A percentile compares a stretch with the other conserved stretches of the same genome.
Evolutionary conservation across 2,888 invertebrate species (phyloP).

Genomic region (Harpalus rufipes): DNA sequence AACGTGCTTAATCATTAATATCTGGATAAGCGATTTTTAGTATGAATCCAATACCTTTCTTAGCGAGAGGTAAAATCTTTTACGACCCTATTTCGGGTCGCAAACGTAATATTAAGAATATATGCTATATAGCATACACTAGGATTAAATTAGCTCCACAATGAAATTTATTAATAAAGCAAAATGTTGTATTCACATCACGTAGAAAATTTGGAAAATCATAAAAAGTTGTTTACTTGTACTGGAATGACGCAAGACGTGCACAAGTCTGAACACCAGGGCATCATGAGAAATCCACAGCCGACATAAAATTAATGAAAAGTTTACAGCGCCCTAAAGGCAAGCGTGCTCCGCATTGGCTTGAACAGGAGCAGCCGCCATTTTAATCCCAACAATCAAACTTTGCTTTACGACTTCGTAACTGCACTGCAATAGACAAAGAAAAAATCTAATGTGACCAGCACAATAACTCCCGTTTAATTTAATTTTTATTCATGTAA

Average conservation of each 20-base stretch:
- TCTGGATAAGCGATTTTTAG: too few relatives aligned
- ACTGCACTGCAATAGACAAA: conserved; percentile 49
- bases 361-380: conserved; percentile 24
- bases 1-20: too few relatives aligned
- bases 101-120: too few relatives aligned
- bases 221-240: conserved; percentile 31
- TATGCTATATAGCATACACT: not conserved
- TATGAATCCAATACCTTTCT: too few relatives aligned
- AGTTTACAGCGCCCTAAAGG: conserved; percentile 56
- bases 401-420: conserved; percentile 59
- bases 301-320: conserved; percentile 63
- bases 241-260: not conserved
- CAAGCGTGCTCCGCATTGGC: conserved; percentile 21
- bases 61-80: too few relatives aligned
- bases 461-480: too few relatives aligned
- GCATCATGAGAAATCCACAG: conserved; percentile 44
- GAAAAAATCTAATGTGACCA: too few relatives aligned
- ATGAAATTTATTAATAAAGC: conserved; percentile 13
- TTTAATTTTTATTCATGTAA: too few relatives aligned
- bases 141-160: not conserved
- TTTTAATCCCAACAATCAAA: conserved; percentile 65
- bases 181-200: not conserved
- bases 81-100: too few relatives aligned
- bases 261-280: not conserved
- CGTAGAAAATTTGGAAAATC: conserved; percentile 12